Evolutionary conservation across 2,113 vertebrate genomes (phyloP).

Genomic region (Eulemur macaco): DNA sequence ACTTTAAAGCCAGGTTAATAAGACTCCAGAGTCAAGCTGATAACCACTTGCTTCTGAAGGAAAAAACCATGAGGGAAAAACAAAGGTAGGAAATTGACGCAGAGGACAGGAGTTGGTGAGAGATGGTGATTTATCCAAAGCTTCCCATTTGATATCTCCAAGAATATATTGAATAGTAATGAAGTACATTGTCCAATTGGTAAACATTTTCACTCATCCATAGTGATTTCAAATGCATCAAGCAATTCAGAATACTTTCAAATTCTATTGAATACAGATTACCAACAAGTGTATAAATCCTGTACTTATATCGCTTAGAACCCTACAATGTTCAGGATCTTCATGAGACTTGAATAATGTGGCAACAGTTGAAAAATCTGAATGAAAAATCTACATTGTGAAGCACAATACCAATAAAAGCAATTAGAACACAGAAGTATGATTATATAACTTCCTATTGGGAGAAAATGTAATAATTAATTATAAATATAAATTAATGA

Average conservation of each 20-base stretch:
- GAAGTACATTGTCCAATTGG: background rate
- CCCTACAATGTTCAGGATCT: background rate
- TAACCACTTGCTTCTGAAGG: background rate
- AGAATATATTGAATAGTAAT: background rate
- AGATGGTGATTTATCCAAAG: background rate
- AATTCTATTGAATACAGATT: background rate
- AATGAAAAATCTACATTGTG: background rate
- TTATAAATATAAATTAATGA: background rate
- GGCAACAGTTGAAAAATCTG: background rate
- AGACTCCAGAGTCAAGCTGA: background rate
- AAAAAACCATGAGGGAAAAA: background rate
- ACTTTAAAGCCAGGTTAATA: background rate
- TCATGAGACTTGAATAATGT: background rate
- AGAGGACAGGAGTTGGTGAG: background rate
- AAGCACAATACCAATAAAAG: background rate
- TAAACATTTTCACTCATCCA: background rate
- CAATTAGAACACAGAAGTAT: background rate
- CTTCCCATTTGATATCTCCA: background rate
- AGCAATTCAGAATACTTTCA: background rate
- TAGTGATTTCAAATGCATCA: background rate
- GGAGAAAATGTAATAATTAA: background rate
- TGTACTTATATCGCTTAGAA: background rate
- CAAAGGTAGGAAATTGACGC: background rate
- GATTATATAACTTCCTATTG: background rate
- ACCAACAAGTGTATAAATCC: background rate